A percentile compares a stretch with the other conserved stretches of the same genome.
Evolutionary conservation across 2,888 invertebrate species (phyloP).

Genomic region (Scelioninae gen. 2): DNA sequence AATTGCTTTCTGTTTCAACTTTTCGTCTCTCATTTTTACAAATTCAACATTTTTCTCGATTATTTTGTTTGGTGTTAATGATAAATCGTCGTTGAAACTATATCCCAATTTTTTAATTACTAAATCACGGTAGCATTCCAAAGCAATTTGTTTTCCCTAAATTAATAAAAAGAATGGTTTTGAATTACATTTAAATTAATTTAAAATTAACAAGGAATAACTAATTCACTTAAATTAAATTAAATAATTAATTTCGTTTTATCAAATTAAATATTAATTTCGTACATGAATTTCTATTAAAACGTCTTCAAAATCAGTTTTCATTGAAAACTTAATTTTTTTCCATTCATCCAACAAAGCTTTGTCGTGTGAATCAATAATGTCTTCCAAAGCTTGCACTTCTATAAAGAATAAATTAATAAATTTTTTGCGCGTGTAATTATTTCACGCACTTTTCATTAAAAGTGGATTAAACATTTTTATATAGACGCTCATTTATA

Average conservation of each 20-base stretch:
- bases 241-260: too few species aligned
- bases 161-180: too few species aligned
- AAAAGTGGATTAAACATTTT: too few species aligned
- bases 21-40: constrained; percentile 11
- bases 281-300: constrained; percentile 61
- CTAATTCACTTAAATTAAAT: too few species aligned
- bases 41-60: constrained; percentile 9
- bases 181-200: too few species aligned
- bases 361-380: constrained; percentile 70
- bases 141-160: constrained; percentile 67
- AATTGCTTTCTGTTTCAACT: neutral
- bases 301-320: constrained; percentile 31
- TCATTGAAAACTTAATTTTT: constrained; percentile 60
- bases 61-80: constrained; percentile 10
- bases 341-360: constrained; percentile 70
- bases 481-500: neutral
- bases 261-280: neutral
- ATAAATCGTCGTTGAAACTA: constrained; percentile 7
- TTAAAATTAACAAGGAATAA: too few species aligned
- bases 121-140: constrained; percentile 65
- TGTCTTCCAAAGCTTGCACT: constrained; percentile 58
- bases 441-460: constrained; percentile 28
- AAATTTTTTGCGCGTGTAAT: neutral
- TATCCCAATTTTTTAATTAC: constrained; percentile 63
- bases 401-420: constrained; percentile 47